A percentile compares a stretch with the other conserved stretches of the same genome.
These are phyloP conservation scores for Campoletis raptor DNA, from an alignment of 2,888 invertebrate genomes.

Conservation along the genomic window DNA sequence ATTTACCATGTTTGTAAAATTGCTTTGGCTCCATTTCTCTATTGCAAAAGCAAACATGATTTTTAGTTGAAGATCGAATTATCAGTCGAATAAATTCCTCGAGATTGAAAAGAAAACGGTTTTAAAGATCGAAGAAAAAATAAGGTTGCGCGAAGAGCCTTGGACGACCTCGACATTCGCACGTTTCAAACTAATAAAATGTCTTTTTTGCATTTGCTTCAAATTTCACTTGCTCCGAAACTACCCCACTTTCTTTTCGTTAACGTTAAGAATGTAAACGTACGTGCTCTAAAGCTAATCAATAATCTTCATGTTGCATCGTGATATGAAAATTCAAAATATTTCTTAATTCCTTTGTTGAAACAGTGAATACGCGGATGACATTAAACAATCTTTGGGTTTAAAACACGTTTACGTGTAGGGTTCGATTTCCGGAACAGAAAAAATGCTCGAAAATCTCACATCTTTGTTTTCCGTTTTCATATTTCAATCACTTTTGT, in stretches of 20 bases:
- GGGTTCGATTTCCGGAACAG: background rate
- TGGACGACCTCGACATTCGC: slow-evolving; percentile 18
- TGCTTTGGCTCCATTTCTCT: slow-evolving; percentile 26
- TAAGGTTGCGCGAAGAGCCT: background rate
- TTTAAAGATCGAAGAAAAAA: background rate
- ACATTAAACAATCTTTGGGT: background rate
- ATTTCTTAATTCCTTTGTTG: background rate
- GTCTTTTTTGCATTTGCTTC: slow-evolving; percentile 15
- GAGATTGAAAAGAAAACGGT: background rate
- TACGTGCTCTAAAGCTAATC: background rate
- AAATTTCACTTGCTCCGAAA: slow-evolving; percentile 67
- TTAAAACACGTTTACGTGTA: background rate
- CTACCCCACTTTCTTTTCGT: slow-evolving; percentile 57
- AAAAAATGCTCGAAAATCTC: background rate
- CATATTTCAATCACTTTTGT: background rate
- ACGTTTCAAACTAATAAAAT: slow-evolving; percentile 50
- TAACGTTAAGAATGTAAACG: slow-evolving; percentile 34
- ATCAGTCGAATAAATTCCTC: background rate
- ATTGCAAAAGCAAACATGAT: slow-evolving; percentile 29
- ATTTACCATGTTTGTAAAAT: slow-evolving; percentile 48
- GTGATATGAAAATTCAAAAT: background rate
- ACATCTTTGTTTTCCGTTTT: background rate
- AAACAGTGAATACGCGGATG: background rate
- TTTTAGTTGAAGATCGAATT: background rate
- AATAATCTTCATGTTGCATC: background rate